These are phyloP conservation scores for Mola mola DNA, from an alignment of 2,113 vertebrate genomes.

Conservation along the genomic window DNA sequence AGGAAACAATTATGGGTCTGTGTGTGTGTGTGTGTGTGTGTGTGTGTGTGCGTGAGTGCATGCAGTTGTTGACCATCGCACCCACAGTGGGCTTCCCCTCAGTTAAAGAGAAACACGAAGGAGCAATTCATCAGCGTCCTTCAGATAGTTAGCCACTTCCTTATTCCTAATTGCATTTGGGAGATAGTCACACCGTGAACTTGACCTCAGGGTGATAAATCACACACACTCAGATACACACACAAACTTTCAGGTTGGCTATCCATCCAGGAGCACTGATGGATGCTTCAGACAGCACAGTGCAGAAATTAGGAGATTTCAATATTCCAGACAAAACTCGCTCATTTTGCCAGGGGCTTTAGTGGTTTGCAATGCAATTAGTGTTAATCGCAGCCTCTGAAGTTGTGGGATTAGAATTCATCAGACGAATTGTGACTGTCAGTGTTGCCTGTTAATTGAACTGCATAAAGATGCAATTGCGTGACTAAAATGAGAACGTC, in stretches of 20 bases:
- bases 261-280: slow-evolving; percentile 38
- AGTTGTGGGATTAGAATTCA: slow-evolving; percentile 68
- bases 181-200: slow-evolving; percentile 61
- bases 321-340: slow-evolving; percentile 64
- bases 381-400: slow-evolving; percentile 71
- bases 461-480: slow-evolving; percentile 27
- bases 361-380: slow-evolving; percentile 66
- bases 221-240: slow-evolving; percentile 17
- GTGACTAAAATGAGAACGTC: slow-evolving; percentile 47
- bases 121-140: slow-evolving; percentile 62
- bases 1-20: too few species aligned
- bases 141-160: slow-evolving; percentile 40
- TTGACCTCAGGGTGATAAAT: slow-evolving; percentile 71
- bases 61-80: background rate
- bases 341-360: slow-evolving; percentile 56
- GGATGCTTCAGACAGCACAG: slow-evolving; percentile 48
- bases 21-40: too few species aligned
- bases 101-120: slow-evolving; percentile 46
- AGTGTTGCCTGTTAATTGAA: slow-evolving; percentile 52
- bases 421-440: slow-evolving; percentile 57
- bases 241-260: too few species aligned
- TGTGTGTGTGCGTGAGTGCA: slow-evolving; percentile 9
- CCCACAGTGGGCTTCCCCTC: slow-evolving; percentile 24
- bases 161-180: slow-evolving; percentile 72
- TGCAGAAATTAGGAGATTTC: slow-evolving; percentile 52